Evolutionary conservation across 2,888 invertebrate species (phyloP).

Genomic region (Syrphus vitripennis): DNA sequence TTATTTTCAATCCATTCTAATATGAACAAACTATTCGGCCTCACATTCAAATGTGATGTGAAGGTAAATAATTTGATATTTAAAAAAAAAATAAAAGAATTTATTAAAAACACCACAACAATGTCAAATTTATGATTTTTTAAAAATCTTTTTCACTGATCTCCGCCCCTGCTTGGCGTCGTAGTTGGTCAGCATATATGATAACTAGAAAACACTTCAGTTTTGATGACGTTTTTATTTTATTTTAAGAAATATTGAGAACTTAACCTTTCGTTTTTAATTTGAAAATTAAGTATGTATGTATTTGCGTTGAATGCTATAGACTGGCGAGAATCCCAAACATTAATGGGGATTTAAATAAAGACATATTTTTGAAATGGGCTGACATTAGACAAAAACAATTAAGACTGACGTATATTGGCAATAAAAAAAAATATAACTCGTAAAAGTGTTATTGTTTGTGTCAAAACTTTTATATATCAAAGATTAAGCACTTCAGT

Average conservation of each 20-base stretch:
- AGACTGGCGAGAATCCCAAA: constrained; percentile 21
- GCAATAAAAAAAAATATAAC: not conserved
- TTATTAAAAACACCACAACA: constrained; percentile 10
- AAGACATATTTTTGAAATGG: constrained; percentile 11
- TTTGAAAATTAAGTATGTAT: not conserved
- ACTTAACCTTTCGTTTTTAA: constrained; percentile 10
- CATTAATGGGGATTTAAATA: not conserved
- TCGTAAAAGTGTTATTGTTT: too few relatives aligned
- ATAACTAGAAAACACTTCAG: not conserved
- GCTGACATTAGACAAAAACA: constrained; percentile 26
- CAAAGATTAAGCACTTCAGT: not conserved
- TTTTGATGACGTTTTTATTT: not conserved
- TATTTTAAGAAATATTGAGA: constrained; percentile 28
- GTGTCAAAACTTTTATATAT: not conserved
- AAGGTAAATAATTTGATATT: constrained; percentile 3
- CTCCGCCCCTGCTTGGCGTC: not conserved
- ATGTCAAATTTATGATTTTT: constrained; percentile 8
- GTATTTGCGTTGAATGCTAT: not conserved
- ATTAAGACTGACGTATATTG: not conserved
- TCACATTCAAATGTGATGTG: not conserved
- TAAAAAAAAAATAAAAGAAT: constrained; percentile 11
- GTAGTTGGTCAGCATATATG: not conserved
- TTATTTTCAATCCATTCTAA: not conserved
- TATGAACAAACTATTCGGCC: not conserved
- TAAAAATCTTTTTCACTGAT: constrained; percentile 37